phyloP scores from a whole-genome alignment of 1,140 invertebrate genomes.

The Anastrepha ludens region DNA sequence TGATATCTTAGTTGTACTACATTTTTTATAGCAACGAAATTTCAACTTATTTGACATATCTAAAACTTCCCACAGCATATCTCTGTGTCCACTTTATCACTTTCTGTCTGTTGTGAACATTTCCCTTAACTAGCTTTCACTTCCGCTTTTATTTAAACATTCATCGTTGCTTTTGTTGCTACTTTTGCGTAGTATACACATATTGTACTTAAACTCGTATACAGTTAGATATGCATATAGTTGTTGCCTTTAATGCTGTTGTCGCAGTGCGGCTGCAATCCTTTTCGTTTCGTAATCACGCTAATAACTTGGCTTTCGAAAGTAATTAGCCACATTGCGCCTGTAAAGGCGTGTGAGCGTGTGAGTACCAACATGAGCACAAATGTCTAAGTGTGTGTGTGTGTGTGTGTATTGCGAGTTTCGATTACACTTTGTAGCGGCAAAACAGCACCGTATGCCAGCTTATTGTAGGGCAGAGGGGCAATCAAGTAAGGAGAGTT shows the following conservation, averaged over 20 bases:
- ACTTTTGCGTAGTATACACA: background rate
- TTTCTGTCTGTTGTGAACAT: background rate
- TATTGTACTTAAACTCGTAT: too few relatives aligned
- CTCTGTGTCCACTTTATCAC: background rate
- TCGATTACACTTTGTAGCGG: slow-evolving; percentile 2
- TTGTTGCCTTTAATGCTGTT: slow-evolving; percentile 14
- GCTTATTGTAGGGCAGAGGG: background rate
- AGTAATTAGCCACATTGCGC: slow-evolving; percentile 72
- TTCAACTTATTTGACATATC: too few relatives aligned
- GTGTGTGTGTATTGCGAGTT: background rate
- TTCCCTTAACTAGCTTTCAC: slow-evolving; percentile 40
- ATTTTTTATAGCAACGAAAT: too few relatives aligned
- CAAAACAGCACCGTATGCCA: background rate
- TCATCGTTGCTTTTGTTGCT: background rate
- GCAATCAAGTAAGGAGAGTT: background rate
- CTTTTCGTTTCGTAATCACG: slow-evolving; percentile 71
- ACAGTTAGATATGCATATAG: background rate
- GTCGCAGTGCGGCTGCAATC: slow-evolving; percentile 56
- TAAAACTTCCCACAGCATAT: background rate
- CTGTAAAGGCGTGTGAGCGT: slow-evolving; percentile 39
- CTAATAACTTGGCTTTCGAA: slow-evolving; percentile 72
- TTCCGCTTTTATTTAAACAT: slow-evolving; percentile 29
- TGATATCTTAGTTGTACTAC: too few relatives aligned
- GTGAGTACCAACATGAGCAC: background rate
- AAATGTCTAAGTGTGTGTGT: background rate